Base-by-base conservation (phyloP, 2,113 vertebrate genomes). In the Phalacrocorax aristotelis region DNA sequence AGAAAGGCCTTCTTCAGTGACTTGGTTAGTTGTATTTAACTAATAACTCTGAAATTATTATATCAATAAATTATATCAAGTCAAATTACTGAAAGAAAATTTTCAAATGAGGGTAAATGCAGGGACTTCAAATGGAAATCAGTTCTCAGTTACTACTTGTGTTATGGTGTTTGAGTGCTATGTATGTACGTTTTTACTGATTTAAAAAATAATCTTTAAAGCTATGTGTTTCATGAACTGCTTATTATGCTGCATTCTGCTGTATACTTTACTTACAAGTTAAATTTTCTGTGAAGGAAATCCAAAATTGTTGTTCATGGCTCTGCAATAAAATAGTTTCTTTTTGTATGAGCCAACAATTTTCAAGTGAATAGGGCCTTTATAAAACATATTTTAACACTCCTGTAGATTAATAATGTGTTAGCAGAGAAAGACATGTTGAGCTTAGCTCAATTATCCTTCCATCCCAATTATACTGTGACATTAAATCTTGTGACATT, bases 401-500 rank as follows among this genome's bases (percentile, higher is more conserved):
- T 98, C 87, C 57, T 97, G 66, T 88, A 95, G 95, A 97, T 98
- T 98, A 98, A 98, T 98, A 97, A 96, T 13, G 25, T 96, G 96
- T 97, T 97, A 96, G 92, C 86, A 94, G 90, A 93, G 97, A 97
- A 98, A 98, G 96, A 81, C 95, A 96, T 94, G 96, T 98, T 98
- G 94, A 98, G 95, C 85, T 92, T 97, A 82, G 48, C 91, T 95
- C 97, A 98, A 97, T 98, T 98, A 98, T 98, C 96, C 94, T 98
- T 98, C 97, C 91, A 98, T 98, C 97, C 97, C 98, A 98, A 98
- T 98, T 98, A 98, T 89, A 97, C 91, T 91, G 88, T 97, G 98
- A 98, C 98, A 98, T 98, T 98, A 98, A 98, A 98, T 98, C 98
- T 98, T 97, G 96, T 98, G 98, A 98, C 98, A 98, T 98, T 98